phyloP scores from a whole-genome alignment of 35 echinoderm and acorn worm species.

The Eucidaris tribuloides region DNA sequence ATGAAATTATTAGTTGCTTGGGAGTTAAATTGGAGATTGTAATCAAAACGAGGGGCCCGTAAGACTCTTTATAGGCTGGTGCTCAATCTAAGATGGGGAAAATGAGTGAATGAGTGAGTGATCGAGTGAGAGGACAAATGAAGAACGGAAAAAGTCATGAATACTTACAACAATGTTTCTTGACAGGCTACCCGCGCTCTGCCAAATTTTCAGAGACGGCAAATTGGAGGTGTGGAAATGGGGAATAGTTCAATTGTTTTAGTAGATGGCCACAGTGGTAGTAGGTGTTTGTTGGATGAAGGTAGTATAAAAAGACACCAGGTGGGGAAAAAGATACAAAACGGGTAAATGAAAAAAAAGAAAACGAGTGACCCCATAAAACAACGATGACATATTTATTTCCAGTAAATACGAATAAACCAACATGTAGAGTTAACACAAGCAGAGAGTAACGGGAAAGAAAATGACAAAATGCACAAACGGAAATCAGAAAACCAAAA shows the following conservation, averaged over 20 bases:
- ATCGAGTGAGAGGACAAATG: background rate
- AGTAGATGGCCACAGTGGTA: background rate
- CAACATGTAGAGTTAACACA: too few relatives aligned
- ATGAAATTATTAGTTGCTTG: background rate
- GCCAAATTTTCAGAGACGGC: conserved; percentile 15
- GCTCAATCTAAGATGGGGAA: background rate
- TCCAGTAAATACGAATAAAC: too few relatives aligned
- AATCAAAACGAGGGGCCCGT: background rate
- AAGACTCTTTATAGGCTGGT: too few relatives aligned
- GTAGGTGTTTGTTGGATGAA: too few relatives aligned
- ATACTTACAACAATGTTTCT: conserved; percentile 71
- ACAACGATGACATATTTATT: too few relatives aligned
- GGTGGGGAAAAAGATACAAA: too few relatives aligned
- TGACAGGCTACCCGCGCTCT: conserved; percentile 61
- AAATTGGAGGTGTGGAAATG: background rate
- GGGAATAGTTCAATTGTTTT: background rate
- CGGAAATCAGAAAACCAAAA: too few relatives aligned
- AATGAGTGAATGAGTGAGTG: background rate
- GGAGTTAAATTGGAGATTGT: background rate
- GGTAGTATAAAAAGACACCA: too few relatives aligned
- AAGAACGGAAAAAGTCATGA: conserved; percentile 24
- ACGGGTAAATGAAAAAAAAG: too few relatives aligned
- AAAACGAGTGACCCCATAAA: too few relatives aligned
- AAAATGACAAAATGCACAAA: too few relatives aligned
- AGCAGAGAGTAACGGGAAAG: too few relatives aligned